A percentile compares a stretch with the other conserved stretches of the same genome.
These are phyloP conservation scores for Phrynocephalus guinanensis DNA, from an alignment of 2,797 vertebrate genomes.

Conservation along the genomic window DNA sequence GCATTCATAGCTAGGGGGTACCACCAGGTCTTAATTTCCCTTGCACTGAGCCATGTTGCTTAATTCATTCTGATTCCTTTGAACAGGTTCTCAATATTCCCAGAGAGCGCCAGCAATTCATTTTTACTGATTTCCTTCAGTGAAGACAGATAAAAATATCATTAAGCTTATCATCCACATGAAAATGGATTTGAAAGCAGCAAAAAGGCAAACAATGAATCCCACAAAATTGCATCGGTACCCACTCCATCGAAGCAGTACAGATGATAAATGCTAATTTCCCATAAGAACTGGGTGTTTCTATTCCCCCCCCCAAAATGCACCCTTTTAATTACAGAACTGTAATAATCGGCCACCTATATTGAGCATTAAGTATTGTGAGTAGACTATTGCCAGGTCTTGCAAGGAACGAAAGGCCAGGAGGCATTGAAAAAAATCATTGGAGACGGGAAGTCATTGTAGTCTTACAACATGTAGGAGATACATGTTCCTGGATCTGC, in stretches of 20 bases:
- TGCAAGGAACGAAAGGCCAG: neutral
- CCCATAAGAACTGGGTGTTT: neutral
- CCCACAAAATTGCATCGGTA: constrained; percentile 8
- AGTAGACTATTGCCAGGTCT: fast-evolving
- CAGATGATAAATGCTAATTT: constrained; percentile 8
- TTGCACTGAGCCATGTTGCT: constrained; percentile 22
- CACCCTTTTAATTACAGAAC: neutral
- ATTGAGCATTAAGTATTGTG: neutral
- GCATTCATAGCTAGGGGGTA: constrained; percentile 12
- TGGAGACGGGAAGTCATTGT: constrained; percentile 17
- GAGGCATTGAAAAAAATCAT: neutral
- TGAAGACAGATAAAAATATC: constrained; percentile 41
- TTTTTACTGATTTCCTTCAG: constrained; percentile 38
- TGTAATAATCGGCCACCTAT: neutral
- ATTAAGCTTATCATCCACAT: constrained; percentile 36
- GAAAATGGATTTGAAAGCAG: constrained; percentile 38
- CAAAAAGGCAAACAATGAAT: constrained; percentile 31
- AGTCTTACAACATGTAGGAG: neutral
- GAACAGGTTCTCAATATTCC: constrained; percentile 27
- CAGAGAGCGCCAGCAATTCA: constrained; percentile 29
- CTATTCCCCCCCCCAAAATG: fast-evolving
- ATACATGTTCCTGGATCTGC: too few relatives aligned
- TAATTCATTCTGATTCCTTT: constrained; percentile 28
- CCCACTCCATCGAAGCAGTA: constrained; percentile 28
- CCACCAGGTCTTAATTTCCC: constrained; percentile 36